A percentile compares a stretch with the other conserved stretches of the same genome.
These are phyloP conservation scores for Hormaphis cornu DNA, from an alignment of 1,140 invertebrate genomes.

Conservation along the genomic window DNA sequence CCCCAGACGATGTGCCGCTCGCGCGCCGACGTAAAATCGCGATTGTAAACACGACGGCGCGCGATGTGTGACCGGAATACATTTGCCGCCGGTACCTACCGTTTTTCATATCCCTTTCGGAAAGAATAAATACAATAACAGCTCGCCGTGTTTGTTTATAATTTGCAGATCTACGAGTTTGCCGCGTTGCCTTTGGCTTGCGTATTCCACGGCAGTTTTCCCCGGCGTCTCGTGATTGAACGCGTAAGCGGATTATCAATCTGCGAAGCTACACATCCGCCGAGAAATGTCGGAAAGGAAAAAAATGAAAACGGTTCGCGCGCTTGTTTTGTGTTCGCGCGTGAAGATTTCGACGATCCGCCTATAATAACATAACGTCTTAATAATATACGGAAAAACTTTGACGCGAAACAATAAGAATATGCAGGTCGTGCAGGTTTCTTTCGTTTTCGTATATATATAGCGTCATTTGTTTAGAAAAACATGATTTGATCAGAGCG, in stretches of 20 bases:
- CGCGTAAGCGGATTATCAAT: conserved; percentile 29
- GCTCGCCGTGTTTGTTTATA: conserved; percentile 29
- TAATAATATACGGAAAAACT: too few relatives aligned
- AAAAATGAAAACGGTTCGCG: too few relatives aligned
- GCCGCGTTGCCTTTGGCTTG: conserved; percentile 25
- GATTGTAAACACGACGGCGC: conserved; percentile 19
- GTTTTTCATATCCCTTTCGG: neutral
- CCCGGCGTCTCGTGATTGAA: conserved; percentile 27
- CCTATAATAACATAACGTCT: too few relatives aligned
- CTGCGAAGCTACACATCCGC: neutral
- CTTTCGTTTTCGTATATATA: too few relatives aligned
- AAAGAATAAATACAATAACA: conserved; percentile 28
- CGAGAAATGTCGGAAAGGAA: too few relatives aligned
- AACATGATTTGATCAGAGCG: too few relatives aligned
- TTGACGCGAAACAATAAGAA: too few relatives aligned
- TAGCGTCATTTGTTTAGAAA: too few relatives aligned
- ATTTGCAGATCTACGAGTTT: conserved; percentile 14
- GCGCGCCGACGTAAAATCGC: conserved; percentile 8
- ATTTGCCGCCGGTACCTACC: too few relatives aligned
- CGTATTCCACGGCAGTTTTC: conserved; percentile 29
- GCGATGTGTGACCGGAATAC: conserved; percentile 29
- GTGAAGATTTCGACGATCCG: too few relatives aligned
- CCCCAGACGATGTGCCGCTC: neutral
- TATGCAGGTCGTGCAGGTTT: too few relatives aligned
- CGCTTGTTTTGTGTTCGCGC: too few relatives aligned